Percentiles rank a stretch among this genome's conserved stretches.
Evolutionary conservation across 2,797 vertebrate genomes (phyloP).

Genomic region (Gila robusta): DNA sequence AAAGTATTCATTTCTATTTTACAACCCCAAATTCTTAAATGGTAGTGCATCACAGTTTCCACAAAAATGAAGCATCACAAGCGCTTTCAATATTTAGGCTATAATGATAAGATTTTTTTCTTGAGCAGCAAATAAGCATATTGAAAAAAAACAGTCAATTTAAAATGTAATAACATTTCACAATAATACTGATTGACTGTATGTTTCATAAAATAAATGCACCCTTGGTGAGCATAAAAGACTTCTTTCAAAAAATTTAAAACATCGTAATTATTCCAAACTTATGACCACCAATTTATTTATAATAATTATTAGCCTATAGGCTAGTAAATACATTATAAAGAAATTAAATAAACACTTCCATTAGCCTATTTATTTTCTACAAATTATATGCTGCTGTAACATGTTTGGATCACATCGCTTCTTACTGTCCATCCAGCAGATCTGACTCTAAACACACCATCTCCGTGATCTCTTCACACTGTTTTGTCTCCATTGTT

Average conservation of each 20-base stretch:
- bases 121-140: background rate
- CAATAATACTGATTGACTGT: background rate
- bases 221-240: too few species aligned
- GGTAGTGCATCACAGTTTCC: too few species aligned
- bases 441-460: slow-evolving; percentile 84
- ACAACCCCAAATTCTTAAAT: background rate
- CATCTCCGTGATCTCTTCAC: slow-evolving; percentile 72
- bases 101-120: background rate
- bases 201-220: background rate
- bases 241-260: too few species aligned
- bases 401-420: background rate
- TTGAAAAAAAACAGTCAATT: background rate
- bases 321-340: background rate
- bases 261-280: background rate
- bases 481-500: slow-evolving; percentile 38
- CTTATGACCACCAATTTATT: background rate
- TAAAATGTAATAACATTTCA: background rate
- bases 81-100: background rate
- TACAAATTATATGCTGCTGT: background rate
- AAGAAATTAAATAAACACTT: background rate
- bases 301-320: background rate
- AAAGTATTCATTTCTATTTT: background rate
- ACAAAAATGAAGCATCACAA: too few species aligned
- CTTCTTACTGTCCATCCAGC: slow-evolving; percentile 86
- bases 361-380: background rate